Percentiles rank a stretch among this genome's conserved stretches.
phyloP scores from a whole-genome alignment of 2,113 vertebrate genomes.

The Scolopax mira region DNA sequence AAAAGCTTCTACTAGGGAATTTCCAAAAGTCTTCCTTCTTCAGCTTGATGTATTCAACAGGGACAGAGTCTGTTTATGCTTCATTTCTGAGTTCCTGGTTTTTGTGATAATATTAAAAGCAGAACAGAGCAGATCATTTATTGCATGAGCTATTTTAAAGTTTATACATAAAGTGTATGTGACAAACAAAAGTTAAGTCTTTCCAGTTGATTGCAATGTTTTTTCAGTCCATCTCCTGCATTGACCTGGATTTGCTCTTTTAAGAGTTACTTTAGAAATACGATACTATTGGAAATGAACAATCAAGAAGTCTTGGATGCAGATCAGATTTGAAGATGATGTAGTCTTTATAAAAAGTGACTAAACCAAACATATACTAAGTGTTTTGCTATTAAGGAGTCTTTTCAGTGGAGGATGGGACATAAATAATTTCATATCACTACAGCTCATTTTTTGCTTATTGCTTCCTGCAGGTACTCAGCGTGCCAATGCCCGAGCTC shows the following conservation, averaged over 20 bases:
- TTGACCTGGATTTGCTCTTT: not conserved
- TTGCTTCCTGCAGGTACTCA: slow-evolving; percentile 85
- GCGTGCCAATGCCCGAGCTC: slow-evolving; percentile 93
- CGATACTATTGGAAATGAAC: not conserved
- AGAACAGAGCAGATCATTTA: not conserved
- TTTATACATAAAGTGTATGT: not conserved
- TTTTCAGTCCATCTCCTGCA: not conserved
- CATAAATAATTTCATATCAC: not conserved
- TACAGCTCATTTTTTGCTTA: not conserved
- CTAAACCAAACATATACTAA: not conserved
- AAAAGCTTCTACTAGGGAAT: not conserved
- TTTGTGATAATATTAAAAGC: not conserved
- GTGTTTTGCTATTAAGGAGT: not conserved
- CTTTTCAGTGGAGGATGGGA: not conserved
- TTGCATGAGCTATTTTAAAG: not conserved
- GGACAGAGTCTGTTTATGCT: not conserved
- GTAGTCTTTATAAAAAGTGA: not conserved
- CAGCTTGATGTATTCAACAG: not conserved
- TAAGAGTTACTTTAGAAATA: not conserved
- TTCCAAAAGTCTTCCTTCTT: not conserved
- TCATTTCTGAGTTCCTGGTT: slow-evolving; percentile 11
- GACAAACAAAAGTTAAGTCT: not conserved
- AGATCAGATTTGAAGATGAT: not conserved
- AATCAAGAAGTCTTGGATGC: not conserved
- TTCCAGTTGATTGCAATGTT: not conserved